Evolutionary conservation across 2,888 invertebrate genomes (phyloP), one percentile per base, ranked within the genome.

Genomic region (Lordiphosa andalusiaca): DNA sequence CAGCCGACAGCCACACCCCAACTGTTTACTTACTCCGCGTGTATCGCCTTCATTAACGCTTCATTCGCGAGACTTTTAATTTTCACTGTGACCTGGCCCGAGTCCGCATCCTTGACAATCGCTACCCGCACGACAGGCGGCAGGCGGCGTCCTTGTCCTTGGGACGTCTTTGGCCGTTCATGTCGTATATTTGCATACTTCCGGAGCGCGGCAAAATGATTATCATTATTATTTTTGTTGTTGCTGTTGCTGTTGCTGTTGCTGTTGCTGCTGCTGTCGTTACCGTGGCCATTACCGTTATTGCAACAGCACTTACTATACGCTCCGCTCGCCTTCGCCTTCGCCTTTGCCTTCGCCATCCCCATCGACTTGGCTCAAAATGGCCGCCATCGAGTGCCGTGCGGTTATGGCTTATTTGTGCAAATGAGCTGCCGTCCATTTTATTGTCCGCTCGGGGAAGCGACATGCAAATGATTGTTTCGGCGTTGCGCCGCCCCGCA

Each of bases 281-380:
- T 84, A 85, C 84, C 74, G 84, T 82, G 60, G 57, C 77, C 78
- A 84, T 80, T 85, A 78, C 71, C 80, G 82, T 85, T 80, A 81
- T 85, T 81, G 74, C 80, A 75, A 58, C 74, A 62, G 65, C 71
- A 73, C 66, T 66, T 66, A 67, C 64, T 53, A 30, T 9, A 50
- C 51, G 35, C 39, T 30, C 53, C 30, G 39, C 39, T 19, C 33
- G 38, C 38, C 25, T 48, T 53, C 51, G 19, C 21, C 25, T 12
- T 23, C 12, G 16, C 16, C 16, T 16, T 19, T 23, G 38, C 36
- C 25, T 48, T 53, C 51, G 19, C 21, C 25, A n/a, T n/a, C n/a
- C n/a, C n/a, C n/a, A n/a, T n/a, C n/a, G n/a, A n/a, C n/a, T 12
- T 23, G n/a, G 19, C 33, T 16, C 53, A 70, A 70, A 82, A 72